These are phyloP conservation scores for Chouioia cunea DNA, from an alignment of 2,888 invertebrate genomes.

Conservation along the genomic window DNA sequence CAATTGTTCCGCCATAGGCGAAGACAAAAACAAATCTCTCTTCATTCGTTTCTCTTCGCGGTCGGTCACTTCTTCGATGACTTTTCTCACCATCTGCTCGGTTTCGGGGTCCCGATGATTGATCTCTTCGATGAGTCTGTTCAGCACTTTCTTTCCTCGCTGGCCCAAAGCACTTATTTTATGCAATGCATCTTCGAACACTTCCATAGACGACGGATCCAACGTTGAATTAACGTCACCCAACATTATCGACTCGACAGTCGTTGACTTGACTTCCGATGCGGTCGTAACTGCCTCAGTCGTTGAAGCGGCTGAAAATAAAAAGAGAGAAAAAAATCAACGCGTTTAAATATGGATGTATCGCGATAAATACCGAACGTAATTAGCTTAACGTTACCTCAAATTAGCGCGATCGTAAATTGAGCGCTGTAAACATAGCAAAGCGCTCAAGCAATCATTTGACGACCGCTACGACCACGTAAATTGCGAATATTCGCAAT, in stretches of 20 bases:
- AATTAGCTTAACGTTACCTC: no score
- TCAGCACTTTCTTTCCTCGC: conserved; percentile 72
- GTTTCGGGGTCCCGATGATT: conserved; percentile 51
- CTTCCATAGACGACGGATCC: conserved; percentile 68
- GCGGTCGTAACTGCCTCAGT: neutral
- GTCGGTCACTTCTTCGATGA: conserved; percentile 70
- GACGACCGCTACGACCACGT: no score
- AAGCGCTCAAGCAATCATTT: no score
- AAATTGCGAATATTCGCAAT: neutral
- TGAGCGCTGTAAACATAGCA: no score
- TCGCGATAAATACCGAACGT: no score
- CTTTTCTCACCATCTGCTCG: conserved; percentile 60
- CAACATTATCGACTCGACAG: neutral
- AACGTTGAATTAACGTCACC: neutral
- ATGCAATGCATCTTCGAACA: conserved; percentile 73
- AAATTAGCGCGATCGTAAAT: no score
- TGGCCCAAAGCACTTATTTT: conserved; percentile 73
- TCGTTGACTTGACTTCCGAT: conserved; percentile 2
- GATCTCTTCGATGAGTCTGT: conserved; percentile 71
- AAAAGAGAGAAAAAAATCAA: no score
- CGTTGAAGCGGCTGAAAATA: neutral
- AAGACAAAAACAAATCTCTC: conserved; percentile 71
- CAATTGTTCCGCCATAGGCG: conserved; percentile 69
- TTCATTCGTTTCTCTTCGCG: conserved; percentile 65
- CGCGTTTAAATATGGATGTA: no score